These are phyloP conservation scores for Vireo altiloquus DNA, from an alignment of 2,113 vertebrate genomes.

Conservation along the genomic window DNA sequence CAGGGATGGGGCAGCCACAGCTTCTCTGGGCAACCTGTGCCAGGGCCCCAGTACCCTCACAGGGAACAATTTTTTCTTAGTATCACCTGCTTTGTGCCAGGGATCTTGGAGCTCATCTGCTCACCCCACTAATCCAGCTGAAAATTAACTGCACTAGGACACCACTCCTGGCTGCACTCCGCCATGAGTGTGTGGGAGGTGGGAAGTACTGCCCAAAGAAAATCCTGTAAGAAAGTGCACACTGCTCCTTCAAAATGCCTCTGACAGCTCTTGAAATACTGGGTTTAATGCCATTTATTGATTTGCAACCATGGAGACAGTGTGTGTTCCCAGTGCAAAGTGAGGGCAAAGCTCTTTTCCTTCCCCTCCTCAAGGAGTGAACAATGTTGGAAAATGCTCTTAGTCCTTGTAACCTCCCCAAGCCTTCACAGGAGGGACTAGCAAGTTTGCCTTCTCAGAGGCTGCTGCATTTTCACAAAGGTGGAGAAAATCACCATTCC, in stretches of 20 bases:
- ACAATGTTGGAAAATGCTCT: background rate
- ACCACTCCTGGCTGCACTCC: rapidly evolving
- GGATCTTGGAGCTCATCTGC: background rate
- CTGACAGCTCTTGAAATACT: background rate
- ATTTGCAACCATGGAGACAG: background rate
- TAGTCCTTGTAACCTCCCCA: background rate
- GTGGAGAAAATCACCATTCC: slow-evolving; percentile 10
- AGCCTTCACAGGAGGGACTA: background rate
- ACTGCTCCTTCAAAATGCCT: background rate
- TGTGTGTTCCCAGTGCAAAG: background rate
- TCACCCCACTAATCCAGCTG: background rate
- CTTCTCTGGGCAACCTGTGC: background rate
- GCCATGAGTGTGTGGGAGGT: rapidly evolving
- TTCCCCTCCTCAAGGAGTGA: background rate
- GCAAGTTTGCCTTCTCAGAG: background rate
- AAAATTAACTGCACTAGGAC: background rate
- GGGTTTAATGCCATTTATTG: background rate
- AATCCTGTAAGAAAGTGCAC: background rate
- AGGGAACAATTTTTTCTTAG: background rate
- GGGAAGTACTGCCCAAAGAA: background rate
- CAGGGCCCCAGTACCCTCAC: background rate
- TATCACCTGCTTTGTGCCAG: background rate
- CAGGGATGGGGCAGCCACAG: background rate
- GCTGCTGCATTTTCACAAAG: background rate
- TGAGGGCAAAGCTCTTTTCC: background rate